A percentile compares a stretch with the other conserved stretches of the same genome.
Conservation (phyloP, 2,888 invertebrate species). For the Xanthorhoe designata region DNA sequence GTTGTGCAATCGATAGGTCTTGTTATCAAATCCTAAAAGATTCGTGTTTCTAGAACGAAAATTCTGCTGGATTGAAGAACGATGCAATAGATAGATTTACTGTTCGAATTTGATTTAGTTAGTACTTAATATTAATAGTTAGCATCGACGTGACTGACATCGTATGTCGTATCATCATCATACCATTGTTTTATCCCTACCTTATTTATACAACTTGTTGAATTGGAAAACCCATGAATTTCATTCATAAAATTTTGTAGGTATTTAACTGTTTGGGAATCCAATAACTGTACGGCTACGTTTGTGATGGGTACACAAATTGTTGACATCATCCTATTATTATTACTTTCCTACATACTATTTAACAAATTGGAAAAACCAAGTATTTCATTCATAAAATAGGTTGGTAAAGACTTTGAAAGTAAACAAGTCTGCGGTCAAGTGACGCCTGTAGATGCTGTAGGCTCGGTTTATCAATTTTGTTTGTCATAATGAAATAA, state of each 20-base stretch:
- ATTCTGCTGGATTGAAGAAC: slow-evolving; percentile 5
- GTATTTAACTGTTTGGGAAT: slow-evolving; percentile 6
- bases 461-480: slow-evolving; percentile 30
- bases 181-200: background rate
- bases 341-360: background rate
- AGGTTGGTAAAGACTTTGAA: slow-evolving; percentile 59
- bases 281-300: background rate
- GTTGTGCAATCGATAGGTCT: slow-evolving; percentile 78
- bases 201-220: background rate
- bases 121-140: no score
- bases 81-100: background rate
- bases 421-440: slow-evolving; percentile 67
- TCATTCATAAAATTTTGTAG: slow-evolving; percentile 18
- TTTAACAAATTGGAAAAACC: slow-evolving; percentile 15
- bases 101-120: no score
- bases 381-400: slow-evolving; percentile 52
- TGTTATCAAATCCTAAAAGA: slow-evolving; percentile 71
- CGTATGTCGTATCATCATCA: background rate
- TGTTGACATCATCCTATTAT: background rate
- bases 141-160: no score
- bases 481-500: slow-evolving; percentile 10
- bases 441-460: slow-evolving; percentile 31
- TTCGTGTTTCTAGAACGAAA: slow-evolving; percentile 61
- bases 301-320: background rate
- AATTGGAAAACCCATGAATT: slow-evolving; percentile 16